Conservation (phyloP, 2,113 vertebrate species). For the Trichomycterus rosablanca region DNA sequence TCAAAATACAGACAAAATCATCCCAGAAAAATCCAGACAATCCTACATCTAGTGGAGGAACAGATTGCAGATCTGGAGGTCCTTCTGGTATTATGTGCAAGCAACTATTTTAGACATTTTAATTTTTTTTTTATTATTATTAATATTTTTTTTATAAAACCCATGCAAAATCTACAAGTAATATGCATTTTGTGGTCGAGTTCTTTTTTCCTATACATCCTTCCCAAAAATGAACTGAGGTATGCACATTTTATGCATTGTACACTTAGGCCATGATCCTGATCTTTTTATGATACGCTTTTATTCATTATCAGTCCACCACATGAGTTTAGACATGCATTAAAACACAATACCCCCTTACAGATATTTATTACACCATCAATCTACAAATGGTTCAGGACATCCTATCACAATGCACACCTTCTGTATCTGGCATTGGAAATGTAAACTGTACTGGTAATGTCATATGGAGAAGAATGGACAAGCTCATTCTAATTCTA, state of each 20-base stretch:
- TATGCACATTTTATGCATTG: conserved; percentile 93
- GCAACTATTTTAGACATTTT: conserved; percentile 99
- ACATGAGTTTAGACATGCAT: conserved; percentile 89
- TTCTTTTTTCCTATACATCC: conserved; percentile 74
- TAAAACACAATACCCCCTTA: conserved; percentile 88
- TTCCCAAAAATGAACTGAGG: conserved; percentile 87
- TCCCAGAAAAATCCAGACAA: conserved; percentile 99
- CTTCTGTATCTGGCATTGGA: conserved; percentile 76
- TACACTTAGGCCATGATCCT: conserved; percentile 90
- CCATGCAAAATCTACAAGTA: conserved; percentile 99
- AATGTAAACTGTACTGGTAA: conserved; percentile 79
- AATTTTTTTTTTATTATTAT: conserved; percentile 87
- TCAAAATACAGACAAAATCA: conserved; percentile 99
- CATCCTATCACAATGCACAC: conserved; percentile 81
- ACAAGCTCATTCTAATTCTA: conserved; percentile 87
- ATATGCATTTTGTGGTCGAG: conserved; percentile 99
- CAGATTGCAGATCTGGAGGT: conserved; percentile 99
- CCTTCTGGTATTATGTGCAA: conserved; percentile 99
- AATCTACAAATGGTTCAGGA: conserved; percentile 84
- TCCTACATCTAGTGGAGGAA: conserved; percentile 99
- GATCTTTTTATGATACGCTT: conserved; percentile 76
- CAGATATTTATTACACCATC: conserved; percentile 82
- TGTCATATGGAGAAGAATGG: conserved; percentile 85
- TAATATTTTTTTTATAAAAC: conserved; percentile 94
- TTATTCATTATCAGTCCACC: conserved; percentile 84